A percentile compares a stretch with the other conserved stretches of the same genome.
Evolutionary conservation across 2,113 vertebrate species (phyloP).

Genomic region (Hippocampus comes): DNA sequence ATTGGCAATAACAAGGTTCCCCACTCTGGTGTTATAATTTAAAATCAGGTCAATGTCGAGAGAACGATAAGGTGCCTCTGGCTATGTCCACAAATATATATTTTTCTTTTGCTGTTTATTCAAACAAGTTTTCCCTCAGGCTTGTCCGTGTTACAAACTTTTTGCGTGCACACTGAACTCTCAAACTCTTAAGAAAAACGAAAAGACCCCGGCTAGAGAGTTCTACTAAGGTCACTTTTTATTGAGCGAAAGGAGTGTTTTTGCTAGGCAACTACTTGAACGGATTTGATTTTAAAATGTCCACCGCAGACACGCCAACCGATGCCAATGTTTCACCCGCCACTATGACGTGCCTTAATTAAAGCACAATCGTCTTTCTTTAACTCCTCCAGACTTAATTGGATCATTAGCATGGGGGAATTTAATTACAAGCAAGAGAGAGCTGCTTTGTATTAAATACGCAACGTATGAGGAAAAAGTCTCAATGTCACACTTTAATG

Average conservation of each 20-base stretch:
- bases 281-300: neutral
- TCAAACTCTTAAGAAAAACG: neutral
- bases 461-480: slow-evolving; percentile 41
- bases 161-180: neutral
- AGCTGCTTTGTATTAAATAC: slow-evolving; percentile 47
- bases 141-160: neutral
- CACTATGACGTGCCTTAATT: slow-evolving; percentile 56
- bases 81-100: neutral
- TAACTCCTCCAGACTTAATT: slow-evolving; percentile 58
- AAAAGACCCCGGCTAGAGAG: neutral
- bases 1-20: neutral
- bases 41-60: neutral
- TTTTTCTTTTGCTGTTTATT: neutral
- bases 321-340: slow-evolving; percentile 46
- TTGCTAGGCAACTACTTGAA: neutral
- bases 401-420: slow-evolving; percentile 59
- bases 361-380: slow-evolving; percentile 53
- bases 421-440: slow-evolving; percentile 54
- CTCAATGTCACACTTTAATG: slow-evolving; percentile 6
- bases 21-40: neutral
- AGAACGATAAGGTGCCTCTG: neutral
- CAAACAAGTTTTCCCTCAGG: neutral
- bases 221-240: neutral
- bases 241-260: neutral
- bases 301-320: slow-evolving; percentile 3